These are phyloP conservation scores for Semotilus atromaculatus DNA, from an alignment of 2,797 vertebrate species.

Conservation along the genomic window DNA sequence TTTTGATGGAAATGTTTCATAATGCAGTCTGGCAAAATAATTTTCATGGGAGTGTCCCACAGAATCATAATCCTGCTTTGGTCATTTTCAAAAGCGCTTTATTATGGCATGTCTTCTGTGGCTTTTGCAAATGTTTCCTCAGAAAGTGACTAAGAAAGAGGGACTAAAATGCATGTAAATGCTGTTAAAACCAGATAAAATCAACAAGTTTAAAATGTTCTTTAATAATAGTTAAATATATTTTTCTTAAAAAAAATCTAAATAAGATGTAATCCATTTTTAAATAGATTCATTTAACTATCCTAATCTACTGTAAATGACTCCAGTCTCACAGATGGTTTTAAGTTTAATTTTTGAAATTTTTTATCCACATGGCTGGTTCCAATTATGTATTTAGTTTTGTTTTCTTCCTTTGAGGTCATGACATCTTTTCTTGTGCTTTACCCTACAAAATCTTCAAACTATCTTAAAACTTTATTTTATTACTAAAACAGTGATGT, in stretches of 20 bases:
- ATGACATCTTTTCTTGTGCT: slow-evolving; percentile 21
- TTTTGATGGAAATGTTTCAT: slow-evolving; percentile 60
- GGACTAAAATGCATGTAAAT: neutral
- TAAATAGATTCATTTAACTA: neutral
- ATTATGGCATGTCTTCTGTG: slow-evolving; percentile 70
- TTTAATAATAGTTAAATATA: neutral
- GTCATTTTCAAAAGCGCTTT: slow-evolving; percentile 59
- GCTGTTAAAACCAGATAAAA: neutral
- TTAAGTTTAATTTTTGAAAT: slow-evolving; percentile 36
- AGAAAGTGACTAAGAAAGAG: slow-evolving; percentile 39
- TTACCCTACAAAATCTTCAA: neutral
- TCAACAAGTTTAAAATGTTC: rapidly evolving
- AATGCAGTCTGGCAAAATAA: slow-evolving; percentile 69
- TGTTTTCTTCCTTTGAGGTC: slow-evolving; percentile 55
- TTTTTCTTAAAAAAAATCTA: neutral
- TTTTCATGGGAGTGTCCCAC: slow-evolving; percentile 69
- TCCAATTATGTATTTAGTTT: slow-evolving; percentile 67
- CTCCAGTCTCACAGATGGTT: neutral
- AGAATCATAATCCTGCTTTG: slow-evolving; percentile 65
- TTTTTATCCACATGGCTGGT: slow-evolving; percentile 56
- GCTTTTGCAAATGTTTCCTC: slow-evolving; percentile 60
- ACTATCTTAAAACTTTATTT: neutral
- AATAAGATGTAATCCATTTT: neutral
- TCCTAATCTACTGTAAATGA: neutral
- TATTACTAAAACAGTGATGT: neutral